Percentiles rank a stretch among this genome's conserved stretches.
These are phyloP conservation scores for Paramormyrops hopkinsi DNA, from an alignment of 2,797 vertebrate genomes.

Conservation along the genomic window DNA sequence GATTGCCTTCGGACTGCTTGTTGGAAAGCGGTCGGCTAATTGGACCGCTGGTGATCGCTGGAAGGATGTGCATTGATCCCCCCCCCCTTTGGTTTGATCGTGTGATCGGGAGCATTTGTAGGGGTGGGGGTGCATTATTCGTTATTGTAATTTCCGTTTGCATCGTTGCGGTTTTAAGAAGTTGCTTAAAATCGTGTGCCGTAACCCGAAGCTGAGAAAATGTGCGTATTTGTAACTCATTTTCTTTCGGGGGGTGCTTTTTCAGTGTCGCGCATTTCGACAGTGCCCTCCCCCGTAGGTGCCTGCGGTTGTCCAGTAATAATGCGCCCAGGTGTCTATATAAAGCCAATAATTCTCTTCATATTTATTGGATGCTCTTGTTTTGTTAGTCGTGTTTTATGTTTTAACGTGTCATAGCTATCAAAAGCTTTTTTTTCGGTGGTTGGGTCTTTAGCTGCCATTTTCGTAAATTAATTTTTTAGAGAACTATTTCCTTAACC, in stretches of 20 bases:
- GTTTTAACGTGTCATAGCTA: background rate
- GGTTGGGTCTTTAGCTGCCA: background rate
- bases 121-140: background rate
- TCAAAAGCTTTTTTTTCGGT: background rate
- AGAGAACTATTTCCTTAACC: background rate
- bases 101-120: background rate
- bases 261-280: background rate
- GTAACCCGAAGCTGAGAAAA: background rate
- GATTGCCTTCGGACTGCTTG: background rate
- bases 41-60: background rate
- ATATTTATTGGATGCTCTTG: background rate
- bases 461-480: background rate
- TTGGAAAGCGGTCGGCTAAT: background rate
- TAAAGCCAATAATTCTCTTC: background rate
- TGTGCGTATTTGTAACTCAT: background rate
- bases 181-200: background rate
- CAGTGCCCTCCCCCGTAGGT: background rate
- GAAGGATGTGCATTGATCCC: background rate
- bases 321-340: background rate
- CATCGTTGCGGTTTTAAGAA: background rate
- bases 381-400: background rate
- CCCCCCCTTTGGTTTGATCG: background rate
- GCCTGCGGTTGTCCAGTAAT: background rate
- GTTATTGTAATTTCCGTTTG: slow-evolving; percentile 2
- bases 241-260: background rate